Conservation (phyloP, 2,888 invertebrate genomes). For the Augochlorella aurata region DNA sequence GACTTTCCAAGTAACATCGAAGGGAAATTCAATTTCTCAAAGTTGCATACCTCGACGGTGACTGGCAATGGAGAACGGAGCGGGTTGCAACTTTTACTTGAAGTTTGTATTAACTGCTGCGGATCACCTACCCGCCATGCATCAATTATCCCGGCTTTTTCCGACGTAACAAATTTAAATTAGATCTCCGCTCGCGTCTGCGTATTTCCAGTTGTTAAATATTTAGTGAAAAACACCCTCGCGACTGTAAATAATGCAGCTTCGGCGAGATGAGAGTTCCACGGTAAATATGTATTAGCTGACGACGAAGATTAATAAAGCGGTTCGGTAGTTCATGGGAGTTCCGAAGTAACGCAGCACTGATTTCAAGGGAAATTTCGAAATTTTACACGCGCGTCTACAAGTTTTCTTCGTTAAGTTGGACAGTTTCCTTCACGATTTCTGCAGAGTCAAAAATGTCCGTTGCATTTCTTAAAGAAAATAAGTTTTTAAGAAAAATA, state of each 20-base stretch:
- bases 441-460: not conserved
- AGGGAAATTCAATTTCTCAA: not conserved
- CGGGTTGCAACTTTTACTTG: not conserved
- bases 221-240: not conserved
- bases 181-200: not conserved
- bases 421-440: not conserved
- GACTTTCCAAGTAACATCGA: conserved; percentile 6
- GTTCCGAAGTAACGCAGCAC: not conserved
- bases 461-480: not conserved
- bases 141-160: not conserved
- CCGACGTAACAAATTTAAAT: not conserved
- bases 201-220: not conserved
- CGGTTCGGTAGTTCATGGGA: not conserved
- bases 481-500: not conserved
- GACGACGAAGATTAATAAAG: not conserved
- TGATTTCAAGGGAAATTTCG: not conserved
- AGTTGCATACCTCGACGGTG: not conserved
- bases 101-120: not conserved
- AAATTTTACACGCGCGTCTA: not conserved
- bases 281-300: not conserved
- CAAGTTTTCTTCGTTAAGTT: not conserved
- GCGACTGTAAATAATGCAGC: not conserved
- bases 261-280: not conserved
- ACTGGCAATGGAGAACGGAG: not conserved
- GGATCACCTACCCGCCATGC: not conserved